Conservation (phyloP, 2,113 vertebrate genomes). For the Sturnira hondurensis region DNA sequence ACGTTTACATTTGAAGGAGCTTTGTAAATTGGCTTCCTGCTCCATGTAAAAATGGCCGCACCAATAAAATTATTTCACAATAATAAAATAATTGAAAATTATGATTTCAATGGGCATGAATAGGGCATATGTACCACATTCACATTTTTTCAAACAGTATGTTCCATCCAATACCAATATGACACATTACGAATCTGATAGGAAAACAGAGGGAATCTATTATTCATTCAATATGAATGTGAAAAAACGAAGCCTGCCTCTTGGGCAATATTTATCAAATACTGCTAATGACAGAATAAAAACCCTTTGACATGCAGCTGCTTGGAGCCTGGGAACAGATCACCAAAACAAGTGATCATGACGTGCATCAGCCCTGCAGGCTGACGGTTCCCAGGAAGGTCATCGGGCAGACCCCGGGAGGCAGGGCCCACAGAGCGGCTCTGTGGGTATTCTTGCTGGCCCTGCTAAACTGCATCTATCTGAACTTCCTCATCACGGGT, state of each 20-base stretch:
- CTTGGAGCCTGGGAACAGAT: conserved; percentile 13
- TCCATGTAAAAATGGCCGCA: background rate
- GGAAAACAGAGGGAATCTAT: background rate
- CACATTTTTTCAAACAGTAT: background rate
- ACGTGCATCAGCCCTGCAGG: background rate
- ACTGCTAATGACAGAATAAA: conserved; percentile 37
- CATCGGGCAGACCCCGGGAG: conserved; percentile 24
- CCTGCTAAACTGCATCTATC: background rate
- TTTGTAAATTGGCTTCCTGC: background rate
- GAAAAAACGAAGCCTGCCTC: background rate
- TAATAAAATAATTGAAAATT: background rate
- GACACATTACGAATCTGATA: background rate
- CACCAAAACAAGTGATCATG: background rate
- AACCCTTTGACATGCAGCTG: background rate
- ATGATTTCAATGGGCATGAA: background rate
- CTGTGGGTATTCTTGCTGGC: background rate
- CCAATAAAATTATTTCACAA: background rate
- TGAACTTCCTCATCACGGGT: conserved; percentile 6
- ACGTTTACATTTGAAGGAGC: background rate
- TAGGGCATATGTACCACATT: background rate
- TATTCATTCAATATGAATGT: background rate
- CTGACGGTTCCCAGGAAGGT: background rate
- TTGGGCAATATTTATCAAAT: conserved; percentile 10
- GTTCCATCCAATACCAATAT: background rate
- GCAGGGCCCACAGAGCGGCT: background rate